Evolutionary conservation across 2,888 invertebrate genomes (phyloP), one percentile per base, ranked within the genome.

Genomic region (Dilophus febrilis): DNA sequence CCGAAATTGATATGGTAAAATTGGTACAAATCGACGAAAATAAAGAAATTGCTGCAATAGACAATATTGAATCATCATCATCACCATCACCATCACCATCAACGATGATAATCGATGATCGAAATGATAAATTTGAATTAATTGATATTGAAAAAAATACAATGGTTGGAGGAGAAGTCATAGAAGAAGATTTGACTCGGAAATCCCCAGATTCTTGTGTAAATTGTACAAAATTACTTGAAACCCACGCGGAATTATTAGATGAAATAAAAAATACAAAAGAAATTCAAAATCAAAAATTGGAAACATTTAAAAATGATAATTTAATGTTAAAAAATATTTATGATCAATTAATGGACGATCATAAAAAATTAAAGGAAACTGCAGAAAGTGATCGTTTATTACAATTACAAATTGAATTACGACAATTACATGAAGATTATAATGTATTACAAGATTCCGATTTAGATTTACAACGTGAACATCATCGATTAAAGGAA

Each of bases 1-100:
- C 65, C 48, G 59, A 66, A 50, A 51, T 67, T 2, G 61, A 64
- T 48, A 66, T 35, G 51, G 69, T 17, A 64, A 62, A 47, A 54
- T 59, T 31, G 53, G 56, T n/a, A n/a, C n/a, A n/a, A n/a, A n/a
- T n/a, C n/a, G n/a, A n/a, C n/a, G n/a, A n/a, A n/a, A n/a, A n/a
- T n/a, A n/a, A n/a, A n/a, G n/a, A n/a, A n/a, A n/a, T n/a, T n/a
- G n/a, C n/a, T n/a, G n/a, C n/a, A n/a, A n/a, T n/a, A n/a, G 55
- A 54, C 34, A 47, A 54, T 8, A 40, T 57, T 28, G 55, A 57
- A 45, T 47, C 53, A 28, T 50, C 52, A 8, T 49, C 55, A 38
- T 44, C 55, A 35, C 47, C n/a, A n/a, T n/a, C n/a, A n/a, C n/a
- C n/a, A n/a, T n/a, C n/a, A n/a, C n/a, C n/a, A n/a, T n/a, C n/a